Conservation (phyloP, 2,113 vertebrate species). For the Python bivittatus region DNA sequence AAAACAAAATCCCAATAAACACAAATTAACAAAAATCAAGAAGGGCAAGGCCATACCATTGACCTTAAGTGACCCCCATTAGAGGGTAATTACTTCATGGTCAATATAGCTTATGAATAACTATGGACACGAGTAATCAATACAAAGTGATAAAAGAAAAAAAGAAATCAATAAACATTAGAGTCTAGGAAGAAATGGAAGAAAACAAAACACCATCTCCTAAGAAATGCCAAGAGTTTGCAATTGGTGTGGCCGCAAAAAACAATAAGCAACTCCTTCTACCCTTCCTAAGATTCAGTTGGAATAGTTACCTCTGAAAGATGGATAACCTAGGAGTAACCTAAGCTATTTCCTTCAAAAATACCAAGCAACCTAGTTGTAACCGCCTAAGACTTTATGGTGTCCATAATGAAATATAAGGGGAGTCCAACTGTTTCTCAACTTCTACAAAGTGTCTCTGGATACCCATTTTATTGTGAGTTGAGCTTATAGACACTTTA, state of each 20-base stretch:
- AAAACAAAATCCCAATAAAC: conserved; percentile 73
- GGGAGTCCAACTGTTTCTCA: background rate
- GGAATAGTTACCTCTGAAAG: background rate
- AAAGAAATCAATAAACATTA: conserved; percentile 69
- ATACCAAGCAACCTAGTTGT: background rate
- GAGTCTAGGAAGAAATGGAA: background rate
- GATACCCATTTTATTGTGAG: background rate
- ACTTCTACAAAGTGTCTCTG: background rate
- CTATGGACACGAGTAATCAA: conserved; percentile 65
- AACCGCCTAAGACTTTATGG: background rate
- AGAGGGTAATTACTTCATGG: conserved; percentile 66
- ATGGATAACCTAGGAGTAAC: too few species aligned
- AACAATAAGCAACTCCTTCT: background rate
- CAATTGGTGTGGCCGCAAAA: too few species aligned
- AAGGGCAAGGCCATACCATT: conserved; percentile 50
- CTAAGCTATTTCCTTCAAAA: background rate
- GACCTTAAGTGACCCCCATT: conserved; percentile 70
- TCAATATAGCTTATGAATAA: conserved; percentile 70
- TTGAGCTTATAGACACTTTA: background rate
- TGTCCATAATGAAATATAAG: too few species aligned
- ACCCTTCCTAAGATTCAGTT: background rate
- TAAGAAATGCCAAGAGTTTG: background rate
- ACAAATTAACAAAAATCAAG: conserved; percentile 72
- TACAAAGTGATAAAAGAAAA: conserved; percentile 65
- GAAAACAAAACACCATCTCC: conserved; percentile 15